phyloP scores from a whole-genome alignment of 2,113 vertebrate species.

The Cromileptes altivelis region DNA sequence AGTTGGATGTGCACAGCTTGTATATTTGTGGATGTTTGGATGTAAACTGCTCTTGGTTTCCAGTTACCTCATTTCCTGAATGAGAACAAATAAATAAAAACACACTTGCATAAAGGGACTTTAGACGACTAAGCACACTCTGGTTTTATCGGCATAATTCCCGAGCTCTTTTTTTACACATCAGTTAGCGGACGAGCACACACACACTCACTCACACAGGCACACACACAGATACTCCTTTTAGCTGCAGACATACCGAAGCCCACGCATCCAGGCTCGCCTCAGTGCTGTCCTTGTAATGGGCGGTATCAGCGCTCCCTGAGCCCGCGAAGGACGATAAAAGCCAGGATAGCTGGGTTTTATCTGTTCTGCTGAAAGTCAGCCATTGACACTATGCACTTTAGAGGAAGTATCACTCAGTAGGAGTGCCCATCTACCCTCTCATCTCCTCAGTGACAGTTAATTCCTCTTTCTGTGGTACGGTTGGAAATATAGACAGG shows the following conservation, averaged over 20 bases:
- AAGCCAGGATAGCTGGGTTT: slow-evolving; percentile 77
- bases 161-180: slow-evolving; percentile 31
- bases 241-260: slow-evolving; percentile 66
- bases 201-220: slow-evolving; percentile 22
- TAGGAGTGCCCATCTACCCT: slow-evolving; percentile 69
- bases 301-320: slow-evolving; percentile 80
- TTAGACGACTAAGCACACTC: slow-evolving; percentile 48
- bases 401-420: slow-evolving; percentile 87
- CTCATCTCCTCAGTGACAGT: slow-evolving; percentile 67
- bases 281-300: slow-evolving; percentile 83
- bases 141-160: slow-evolving; percentile 47
- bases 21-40: slow-evolving; percentile 84
- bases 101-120: slow-evolving; percentile 69
- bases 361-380: slow-evolving; percentile 87
- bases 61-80: slow-evolving; percentile 85
- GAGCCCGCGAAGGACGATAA: slow-evolving; percentile 78
- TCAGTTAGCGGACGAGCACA: slow-evolving; percentile 26
- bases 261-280: slow-evolving; percentile 77
- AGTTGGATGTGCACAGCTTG: slow-evolving; percentile 79
- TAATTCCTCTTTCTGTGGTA: slow-evolving; percentile 5
- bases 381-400: slow-evolving; percentile 86
- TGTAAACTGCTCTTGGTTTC: slow-evolving; percentile 79
- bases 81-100: slow-evolving; percentile 83
- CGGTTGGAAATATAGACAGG: neutral
- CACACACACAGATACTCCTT: slow-evolving; percentile 41